phyloP scores from a whole-genome alignment of 2,113 vertebrate genomes.

The Genyomyrus donnyi region DNA sequence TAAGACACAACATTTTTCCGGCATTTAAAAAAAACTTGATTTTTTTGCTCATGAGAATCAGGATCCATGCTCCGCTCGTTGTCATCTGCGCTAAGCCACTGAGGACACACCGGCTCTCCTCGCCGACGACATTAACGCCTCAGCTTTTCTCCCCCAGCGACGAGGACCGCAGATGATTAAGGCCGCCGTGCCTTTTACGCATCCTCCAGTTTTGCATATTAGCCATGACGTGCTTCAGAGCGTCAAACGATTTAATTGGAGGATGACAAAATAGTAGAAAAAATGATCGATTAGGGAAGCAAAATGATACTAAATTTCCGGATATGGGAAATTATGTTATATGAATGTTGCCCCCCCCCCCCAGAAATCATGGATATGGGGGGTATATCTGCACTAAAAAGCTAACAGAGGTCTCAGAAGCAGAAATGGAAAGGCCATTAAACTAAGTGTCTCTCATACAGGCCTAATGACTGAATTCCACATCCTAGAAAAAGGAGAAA shows the following conservation, averaged over 20 bases:
- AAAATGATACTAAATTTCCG: conserved; percentile 10
- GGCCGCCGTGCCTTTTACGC: neutral
- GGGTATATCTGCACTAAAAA: neutral
- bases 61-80: neutral
- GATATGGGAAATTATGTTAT: conserved; percentile 17
- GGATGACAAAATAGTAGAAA: neutral
- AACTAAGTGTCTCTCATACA: conserved; percentile 22
- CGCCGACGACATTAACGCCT: neutral
- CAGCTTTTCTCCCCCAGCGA: neutral
- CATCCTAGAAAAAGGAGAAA: neutral
- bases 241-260: conserved; percentile 12
- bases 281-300: conserved; percentile 8
- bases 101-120: neutral
- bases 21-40: neutral
- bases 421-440: conserved; percentile 25
- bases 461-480: conserved; percentile 20
- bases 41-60: neutral
- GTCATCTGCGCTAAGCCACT: neutral
- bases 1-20: neutral
- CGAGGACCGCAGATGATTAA: neutral
- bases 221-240: neutral
- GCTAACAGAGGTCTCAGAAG: conserved; percentile 20
- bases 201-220: neutral
- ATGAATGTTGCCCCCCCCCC: neutral
- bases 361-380: conserved; percentile 8